A percentile compares a stretch with the other conserved stretches of the same genome.
phyloP scores from a whole-genome alignment of 2,888 invertebrate genomes.

The Hypena proboscidalis region DNA sequence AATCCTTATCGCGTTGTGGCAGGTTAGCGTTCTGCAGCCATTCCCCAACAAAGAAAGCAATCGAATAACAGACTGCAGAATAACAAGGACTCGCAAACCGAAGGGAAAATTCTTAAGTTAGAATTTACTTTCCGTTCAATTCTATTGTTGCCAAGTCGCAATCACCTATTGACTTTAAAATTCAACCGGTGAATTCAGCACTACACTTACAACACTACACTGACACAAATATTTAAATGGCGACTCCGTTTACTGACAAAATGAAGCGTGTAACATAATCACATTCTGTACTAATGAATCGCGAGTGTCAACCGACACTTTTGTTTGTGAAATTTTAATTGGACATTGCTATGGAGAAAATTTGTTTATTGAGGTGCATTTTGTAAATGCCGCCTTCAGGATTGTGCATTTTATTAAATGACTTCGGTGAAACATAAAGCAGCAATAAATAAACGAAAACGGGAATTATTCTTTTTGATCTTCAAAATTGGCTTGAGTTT shows the following conservation, averaged over 20 bases:
- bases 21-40: background rate
- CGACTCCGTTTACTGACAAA: slow-evolving; percentile 29
- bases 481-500: no score
- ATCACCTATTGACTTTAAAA: slow-evolving; percentile 33
- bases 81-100: background rate
- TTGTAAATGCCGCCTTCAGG: slow-evolving; percentile 3
- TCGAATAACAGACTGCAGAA: slow-evolving; percentile 1
- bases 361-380: slow-evolving; percentile 16
- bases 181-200: slow-evolving; percentile 28
- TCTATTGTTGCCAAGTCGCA: slow-evolving; percentile 16
- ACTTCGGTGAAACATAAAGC: no score
- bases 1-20: no score
- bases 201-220: slow-evolving; percentile 29
- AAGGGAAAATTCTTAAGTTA: slow-evolving; percentile 2
- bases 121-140: background rate
- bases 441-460: no score
- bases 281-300: slow-evolving; percentile 38
- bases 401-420: background rate
- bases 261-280: slow-evolving; percentile 24
- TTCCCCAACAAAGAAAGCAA: background rate
- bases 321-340: slow-evolving; percentile 29
- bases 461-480: no score
- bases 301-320: slow-evolving; percentile 16
- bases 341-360: slow-evolving; percentile 20
- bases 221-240: slow-evolving; percentile 38